These are phyloP conservation scores for Bujurquina vittata DNA, from an alignment of 2,113 vertebrate species.

Conservation along the genomic window DNA sequence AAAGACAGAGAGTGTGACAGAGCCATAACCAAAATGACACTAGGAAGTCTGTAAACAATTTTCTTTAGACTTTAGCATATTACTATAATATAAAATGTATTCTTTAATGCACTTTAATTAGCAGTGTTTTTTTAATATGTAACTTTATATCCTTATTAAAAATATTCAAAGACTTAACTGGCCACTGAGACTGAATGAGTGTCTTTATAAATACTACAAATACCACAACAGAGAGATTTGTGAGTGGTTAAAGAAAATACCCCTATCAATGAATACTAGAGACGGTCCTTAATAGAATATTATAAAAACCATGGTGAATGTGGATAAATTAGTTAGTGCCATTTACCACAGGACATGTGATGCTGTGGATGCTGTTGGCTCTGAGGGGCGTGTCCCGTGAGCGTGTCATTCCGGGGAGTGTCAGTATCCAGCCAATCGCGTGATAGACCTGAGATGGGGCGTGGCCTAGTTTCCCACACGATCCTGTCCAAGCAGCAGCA, in stretches of 20 bases:
- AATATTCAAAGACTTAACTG: neutral
- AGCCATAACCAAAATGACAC: neutral
- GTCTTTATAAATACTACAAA: neutral
- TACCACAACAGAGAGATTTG: neutral
- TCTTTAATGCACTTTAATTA: neutral
- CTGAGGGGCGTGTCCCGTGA: neutral
- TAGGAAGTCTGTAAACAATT: neutral
- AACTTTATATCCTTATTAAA: neutral
- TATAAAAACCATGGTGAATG: constrained; percentile 4
- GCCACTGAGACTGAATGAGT: neutral
- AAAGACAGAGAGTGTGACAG: neutral
- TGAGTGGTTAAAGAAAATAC: neutral
- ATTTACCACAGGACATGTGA: constrained; percentile 44
- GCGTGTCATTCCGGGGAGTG: constrained; percentile 70
- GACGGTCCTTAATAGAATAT: neutral
- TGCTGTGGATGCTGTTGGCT: constrained; percentile 16
- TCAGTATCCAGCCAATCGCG: constrained; percentile 54
- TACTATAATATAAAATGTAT: neutral
- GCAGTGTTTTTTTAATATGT: neutral
- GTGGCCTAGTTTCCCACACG: constrained; percentile 30
- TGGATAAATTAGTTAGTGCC: constrained; percentile 32
- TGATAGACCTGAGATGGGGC: constrained; percentile 3
- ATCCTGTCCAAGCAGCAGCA: constrained; percentile 64
- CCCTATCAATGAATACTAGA: neutral
- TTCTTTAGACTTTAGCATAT: neutral